Evolutionary conservation across 2,888 invertebrate species (phyloP).

Genomic region (Philereme transversata): DNA sequence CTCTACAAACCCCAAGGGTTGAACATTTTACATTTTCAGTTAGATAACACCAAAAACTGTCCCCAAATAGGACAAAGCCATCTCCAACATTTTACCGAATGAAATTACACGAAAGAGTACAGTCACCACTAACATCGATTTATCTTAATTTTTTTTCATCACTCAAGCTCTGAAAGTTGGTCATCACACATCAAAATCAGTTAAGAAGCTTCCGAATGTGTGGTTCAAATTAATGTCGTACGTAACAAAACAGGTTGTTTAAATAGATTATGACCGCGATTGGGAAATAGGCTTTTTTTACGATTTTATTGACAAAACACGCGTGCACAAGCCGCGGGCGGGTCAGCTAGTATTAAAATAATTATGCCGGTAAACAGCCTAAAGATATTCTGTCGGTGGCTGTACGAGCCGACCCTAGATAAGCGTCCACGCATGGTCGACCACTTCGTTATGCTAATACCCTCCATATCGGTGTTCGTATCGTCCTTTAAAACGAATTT

Average conservation of each 20-base stretch:
- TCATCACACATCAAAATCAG: too few relatives aligned
- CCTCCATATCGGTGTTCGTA: slow-evolving; percentile 46
- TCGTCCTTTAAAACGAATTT: slow-evolving; percentile 46
- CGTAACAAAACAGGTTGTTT: too few relatives aligned
- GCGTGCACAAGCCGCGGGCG: too few relatives aligned
- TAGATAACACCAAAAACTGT: slow-evolving; percentile 16
- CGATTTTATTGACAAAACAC: too few relatives aligned
- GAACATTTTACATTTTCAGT: slow-evolving; percentile 15
- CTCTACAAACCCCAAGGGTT: slow-evolving; percentile 5
- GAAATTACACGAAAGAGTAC: slow-evolving; percentile 13
- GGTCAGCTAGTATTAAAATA: too few relatives aligned
- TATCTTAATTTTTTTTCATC: too few relatives aligned
- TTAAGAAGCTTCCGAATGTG: too few relatives aligned
- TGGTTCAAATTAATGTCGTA: too few relatives aligned
- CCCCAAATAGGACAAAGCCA: slow-evolving; percentile 12
- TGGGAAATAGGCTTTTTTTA: too few relatives aligned
- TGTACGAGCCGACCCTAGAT: slow-evolving; percentile 24
- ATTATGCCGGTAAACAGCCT: too few relatives aligned
- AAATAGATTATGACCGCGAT: too few relatives aligned
- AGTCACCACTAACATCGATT: not conserved
- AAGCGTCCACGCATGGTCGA: slow-evolving; percentile 53
- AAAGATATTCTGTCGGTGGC: slow-evolving; percentile 1
- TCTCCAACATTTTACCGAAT: slow-evolving; percentile 20
- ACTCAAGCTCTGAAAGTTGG: too few relatives aligned
- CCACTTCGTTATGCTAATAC: slow-evolving; percentile 64